Conservation (phyloP, 2,113 vertebrate genomes). For the Xiphophorus maculatus region DNA sequence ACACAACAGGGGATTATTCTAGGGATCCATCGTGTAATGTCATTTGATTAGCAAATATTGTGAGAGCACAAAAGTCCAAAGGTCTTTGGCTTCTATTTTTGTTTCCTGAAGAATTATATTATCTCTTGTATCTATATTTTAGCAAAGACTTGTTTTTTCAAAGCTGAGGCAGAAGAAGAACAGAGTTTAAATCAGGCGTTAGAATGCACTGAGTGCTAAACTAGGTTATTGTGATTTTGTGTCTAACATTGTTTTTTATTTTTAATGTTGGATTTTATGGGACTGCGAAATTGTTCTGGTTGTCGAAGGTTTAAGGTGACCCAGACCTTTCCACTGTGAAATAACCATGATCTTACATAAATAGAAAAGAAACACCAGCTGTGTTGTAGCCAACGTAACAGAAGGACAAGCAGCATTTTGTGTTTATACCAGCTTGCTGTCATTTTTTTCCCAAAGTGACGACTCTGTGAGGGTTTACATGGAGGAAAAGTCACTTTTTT, state of each 20-base stretch:
- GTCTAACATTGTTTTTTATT: neutral
- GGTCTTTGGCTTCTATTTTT: neutral
- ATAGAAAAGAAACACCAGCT: too few species aligned
- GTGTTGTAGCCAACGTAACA: neutral
- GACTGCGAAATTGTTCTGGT: neutral
- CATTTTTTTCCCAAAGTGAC: neutral
- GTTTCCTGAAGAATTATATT: neutral
- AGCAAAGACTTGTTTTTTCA: neutral
- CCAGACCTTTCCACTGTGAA: neutral
- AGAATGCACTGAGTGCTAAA: neutral
- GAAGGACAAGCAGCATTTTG: neutral
- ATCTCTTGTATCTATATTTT: neutral
- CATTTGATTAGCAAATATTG: constrained; percentile 6
- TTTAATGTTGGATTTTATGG: neutral
- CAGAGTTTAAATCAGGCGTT: neutral
- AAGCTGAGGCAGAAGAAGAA: too few species aligned
- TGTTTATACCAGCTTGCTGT: neutral
- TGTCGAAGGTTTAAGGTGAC: neutral
- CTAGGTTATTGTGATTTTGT: too few species aligned
- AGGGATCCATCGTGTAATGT: neutral
- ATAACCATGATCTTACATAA: neutral
- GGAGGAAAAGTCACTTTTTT: constrained; percentile 12
- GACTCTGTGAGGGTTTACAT: neutral
- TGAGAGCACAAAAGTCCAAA: neutral
- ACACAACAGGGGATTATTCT: neutral